Conservation (phyloP, 2,888 invertebrate genomes). For the Mesorhabditis spiculigera region DNA sequence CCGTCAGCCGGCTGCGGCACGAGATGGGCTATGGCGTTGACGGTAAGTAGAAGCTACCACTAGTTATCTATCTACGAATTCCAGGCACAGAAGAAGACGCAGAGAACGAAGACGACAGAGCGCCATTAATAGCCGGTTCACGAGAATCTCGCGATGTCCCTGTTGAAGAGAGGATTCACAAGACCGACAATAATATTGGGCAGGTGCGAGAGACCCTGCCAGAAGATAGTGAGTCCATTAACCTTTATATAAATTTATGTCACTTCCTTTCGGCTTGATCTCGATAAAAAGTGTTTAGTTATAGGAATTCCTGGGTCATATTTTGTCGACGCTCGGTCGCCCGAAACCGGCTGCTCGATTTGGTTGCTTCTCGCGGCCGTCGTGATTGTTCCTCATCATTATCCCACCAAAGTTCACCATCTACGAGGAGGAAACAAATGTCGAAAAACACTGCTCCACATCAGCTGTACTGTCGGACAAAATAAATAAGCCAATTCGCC, state of each 20-base stretch:
- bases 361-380: slow-evolving; percentile 42
- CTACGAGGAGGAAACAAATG: slow-evolving; percentile 34
- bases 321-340: slow-evolving; percentile 53
- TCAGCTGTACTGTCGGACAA: no score
- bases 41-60: no score
- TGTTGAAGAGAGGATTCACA: slow-evolving; percentile 48
- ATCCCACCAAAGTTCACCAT: slow-evolving; percentile 48
- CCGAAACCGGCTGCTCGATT: slow-evolving; percentile 29
- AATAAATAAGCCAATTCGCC: no score
- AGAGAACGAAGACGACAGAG: slow-evolving; percentile 17
- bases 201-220: slow-evolving; percentile 35
- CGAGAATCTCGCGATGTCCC: slow-evolving; percentile 24
- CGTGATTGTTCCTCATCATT: slow-evolving; percentile 48
- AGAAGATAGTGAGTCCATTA: slow-evolving; percentile 16
- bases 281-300: neutral
- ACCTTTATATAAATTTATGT: no score
- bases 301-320: slow-evolving; percentile 32
- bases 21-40: slow-evolving; percentile 22
- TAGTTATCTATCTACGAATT: neutral
- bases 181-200: slow-evolving; percentile 49
- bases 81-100: slow-evolving; percentile 9
- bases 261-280: neutral
- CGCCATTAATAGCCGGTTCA: slow-evolving; percentile 18
- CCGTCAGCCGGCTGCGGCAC: slow-evolving; percentile 43
- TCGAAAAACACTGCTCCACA: no score